Conservation (phyloP, 2,113 vertebrate genomes). For the Cettia cetti region DNA sequence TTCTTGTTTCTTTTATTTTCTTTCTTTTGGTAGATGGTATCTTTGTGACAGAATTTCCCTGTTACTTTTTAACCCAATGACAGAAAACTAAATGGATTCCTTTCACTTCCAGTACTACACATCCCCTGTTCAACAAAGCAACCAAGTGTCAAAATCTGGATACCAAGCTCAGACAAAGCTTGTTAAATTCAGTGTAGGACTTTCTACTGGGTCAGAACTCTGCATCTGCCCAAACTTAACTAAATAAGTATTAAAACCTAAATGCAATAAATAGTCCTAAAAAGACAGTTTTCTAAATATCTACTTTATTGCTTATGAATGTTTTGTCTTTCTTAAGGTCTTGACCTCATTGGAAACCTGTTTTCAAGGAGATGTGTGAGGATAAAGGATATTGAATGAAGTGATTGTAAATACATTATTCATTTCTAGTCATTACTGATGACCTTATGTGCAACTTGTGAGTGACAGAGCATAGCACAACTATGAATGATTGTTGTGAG, state of each 20-base stretch:
- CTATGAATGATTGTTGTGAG: background rate
- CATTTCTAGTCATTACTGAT: constrained; percentile 7
- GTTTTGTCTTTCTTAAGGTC: background rate
- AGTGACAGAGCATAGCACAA: background rate
- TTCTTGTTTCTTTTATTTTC: background rate
- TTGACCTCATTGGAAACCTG: background rate
- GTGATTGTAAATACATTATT: constrained; percentile 18
- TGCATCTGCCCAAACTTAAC: background rate
- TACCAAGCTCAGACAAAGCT: background rate
- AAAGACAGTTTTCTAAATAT: background rate
- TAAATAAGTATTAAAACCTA: background rate
- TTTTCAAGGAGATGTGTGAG: background rate
- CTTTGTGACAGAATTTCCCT: background rate
- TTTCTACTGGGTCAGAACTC: background rate
- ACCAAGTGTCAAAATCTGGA: background rate
- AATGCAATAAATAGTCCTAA: background rate
- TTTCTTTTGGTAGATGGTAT: background rate
- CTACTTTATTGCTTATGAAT: background rate
- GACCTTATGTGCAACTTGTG: background rate
- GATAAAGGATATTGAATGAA: background rate
- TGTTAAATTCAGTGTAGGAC: background rate
- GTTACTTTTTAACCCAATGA: background rate
- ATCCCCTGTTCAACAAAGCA: background rate
- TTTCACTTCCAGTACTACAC: background rate
- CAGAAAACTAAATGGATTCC: background rate